Base-by-base conservation (phyloP, 2,113 vertebrate genomes). In the Piprites chloris region DNA sequence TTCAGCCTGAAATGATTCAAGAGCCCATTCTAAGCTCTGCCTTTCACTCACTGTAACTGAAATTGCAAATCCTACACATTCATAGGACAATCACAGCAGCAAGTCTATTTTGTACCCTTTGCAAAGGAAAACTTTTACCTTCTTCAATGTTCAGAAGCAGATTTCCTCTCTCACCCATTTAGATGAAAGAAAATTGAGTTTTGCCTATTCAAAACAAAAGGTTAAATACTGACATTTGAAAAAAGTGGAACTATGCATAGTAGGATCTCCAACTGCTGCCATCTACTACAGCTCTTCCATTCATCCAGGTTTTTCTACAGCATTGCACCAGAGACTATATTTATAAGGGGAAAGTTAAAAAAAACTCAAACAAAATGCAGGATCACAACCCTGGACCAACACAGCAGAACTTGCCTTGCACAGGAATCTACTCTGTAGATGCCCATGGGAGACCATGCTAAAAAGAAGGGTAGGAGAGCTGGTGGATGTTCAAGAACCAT, bases 1-100 rank as follows among this genome's bases (percentile, higher is more conserved):
- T 62, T 10, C 4, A 10, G 44, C 30, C 20, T 49, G 22, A 92
- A 86, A 49, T 0, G 0, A 86, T 0, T 0, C 11, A 55, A 65
- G 20, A 88, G 14, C 12, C 41, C 4, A 1, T 83, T 83, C 53
- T n/a, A 61, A 80, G 39, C 42, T 42, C 22, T 17, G 33, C 52
- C 35, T 78, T 89, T 77, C 65, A 89, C 23, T 30, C 47, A 27
- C 32, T 58, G 17, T 32, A 56, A 66, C 61, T n/a, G 41, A 83
- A 86, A 80, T 5, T n/a, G 33, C 37, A 73, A 56, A 41, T 65
- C 39, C 62, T 32, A 30, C 26, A 32, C 14, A 19, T n/a, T 37
- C 12, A 26, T 4, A 59, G n/a, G 55, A 74, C 49, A 85, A 66
- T 24, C 30, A 80, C 41, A 50, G 26, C 73, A 85, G 35, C 52